Evolutionary conservation across 2,797 vertebrate species (phyloP).

Genomic region (Gymnodraco acuticeps): DNA sequence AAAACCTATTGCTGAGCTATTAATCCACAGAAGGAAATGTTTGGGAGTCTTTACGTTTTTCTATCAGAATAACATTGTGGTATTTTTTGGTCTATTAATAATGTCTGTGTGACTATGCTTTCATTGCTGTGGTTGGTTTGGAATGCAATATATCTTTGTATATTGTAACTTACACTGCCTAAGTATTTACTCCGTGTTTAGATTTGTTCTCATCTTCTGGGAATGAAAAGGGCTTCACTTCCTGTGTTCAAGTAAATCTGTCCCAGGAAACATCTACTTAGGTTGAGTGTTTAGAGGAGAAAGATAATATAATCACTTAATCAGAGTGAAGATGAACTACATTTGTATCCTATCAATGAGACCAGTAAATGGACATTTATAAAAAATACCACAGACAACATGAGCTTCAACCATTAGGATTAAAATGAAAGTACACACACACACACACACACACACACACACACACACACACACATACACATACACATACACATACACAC

Average conservation of each 20-base stretch:
- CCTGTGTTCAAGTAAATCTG: constrained; percentile 19
- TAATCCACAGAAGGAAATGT: neutral
- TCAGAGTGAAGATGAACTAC: neutral
- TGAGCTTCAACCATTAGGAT: neutral
- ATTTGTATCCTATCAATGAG: neutral
- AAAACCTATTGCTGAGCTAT: neutral
- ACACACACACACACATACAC: constrained; percentile 21
- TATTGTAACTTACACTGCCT: constrained; percentile 1
- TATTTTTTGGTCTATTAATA: neutral
- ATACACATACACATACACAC: constrained; percentile 12
- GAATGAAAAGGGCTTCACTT: constrained; percentile 43
- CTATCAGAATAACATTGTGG: neutral
- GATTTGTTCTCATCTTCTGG: constrained; percentile 23
- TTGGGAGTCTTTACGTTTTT: neutral
- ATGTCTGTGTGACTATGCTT: neutral
- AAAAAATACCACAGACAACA: neutral
- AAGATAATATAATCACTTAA: neutral
- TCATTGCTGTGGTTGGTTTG: constrained; percentile 24
- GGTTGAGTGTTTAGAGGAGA: constrained; percentile 1
- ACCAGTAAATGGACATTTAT: neutral
- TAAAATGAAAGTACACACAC: constrained; percentile 3
- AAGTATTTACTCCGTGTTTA: neutral
- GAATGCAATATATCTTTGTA: neutral
- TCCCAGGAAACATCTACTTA: constrained; percentile 41
- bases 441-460: constrained; percentile 16